Conservation (phyloP, 2,888 invertebrate species). For the Panzeria rudis region DNA sequence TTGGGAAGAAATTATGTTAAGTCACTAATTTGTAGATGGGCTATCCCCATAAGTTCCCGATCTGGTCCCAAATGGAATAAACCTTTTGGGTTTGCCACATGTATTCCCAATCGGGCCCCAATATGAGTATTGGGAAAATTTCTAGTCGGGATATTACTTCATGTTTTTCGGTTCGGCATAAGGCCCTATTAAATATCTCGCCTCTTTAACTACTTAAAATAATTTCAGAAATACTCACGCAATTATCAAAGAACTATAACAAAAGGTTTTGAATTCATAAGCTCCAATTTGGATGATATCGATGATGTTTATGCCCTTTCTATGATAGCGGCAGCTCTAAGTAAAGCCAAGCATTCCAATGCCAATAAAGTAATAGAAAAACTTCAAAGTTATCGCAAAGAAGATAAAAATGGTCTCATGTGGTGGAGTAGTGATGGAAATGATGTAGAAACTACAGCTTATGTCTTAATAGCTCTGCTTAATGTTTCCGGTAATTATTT, state of each 20-base stretch:
- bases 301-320: slow-evolving; percentile 90
- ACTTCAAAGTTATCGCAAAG: slow-evolving; percentile 84
- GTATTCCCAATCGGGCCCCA: too few relatives aligned
- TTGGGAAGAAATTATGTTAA: too few relatives aligned
- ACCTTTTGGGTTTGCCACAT: too few relatives aligned
- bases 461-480: slow-evolving; percentile 89
- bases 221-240: slow-evolving; percentile 28
- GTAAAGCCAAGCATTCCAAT: slow-evolving; percentile 88
- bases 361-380: slow-evolving; percentile 83
- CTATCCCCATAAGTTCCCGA: too few relatives aligned
- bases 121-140: too few relatives aligned
- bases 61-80: too few relatives aligned
- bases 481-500: slow-evolving; percentile 75
- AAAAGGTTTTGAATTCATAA: slow-evolving; percentile 90
- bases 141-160: too few relatives aligned
- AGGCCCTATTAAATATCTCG: too few relatives aligned
- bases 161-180: too few relatives aligned
- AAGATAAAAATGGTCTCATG: slow-evolving; percentile 85
- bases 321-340: slow-evolving; percentile 89
- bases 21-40: too few relatives aligned
- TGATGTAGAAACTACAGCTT: slow-evolving; percentile 91
- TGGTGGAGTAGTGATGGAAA: slow-evolving; percentile 89
- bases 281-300: slow-evolving; percentile 86
- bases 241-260: slow-evolving; percentile 87
- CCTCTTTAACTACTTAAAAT: not conserved